Evolutionary conservation across 2,888 invertebrate genomes (phyloP).

Genomic region (Venustoraphidia nigricollis): DNA sequence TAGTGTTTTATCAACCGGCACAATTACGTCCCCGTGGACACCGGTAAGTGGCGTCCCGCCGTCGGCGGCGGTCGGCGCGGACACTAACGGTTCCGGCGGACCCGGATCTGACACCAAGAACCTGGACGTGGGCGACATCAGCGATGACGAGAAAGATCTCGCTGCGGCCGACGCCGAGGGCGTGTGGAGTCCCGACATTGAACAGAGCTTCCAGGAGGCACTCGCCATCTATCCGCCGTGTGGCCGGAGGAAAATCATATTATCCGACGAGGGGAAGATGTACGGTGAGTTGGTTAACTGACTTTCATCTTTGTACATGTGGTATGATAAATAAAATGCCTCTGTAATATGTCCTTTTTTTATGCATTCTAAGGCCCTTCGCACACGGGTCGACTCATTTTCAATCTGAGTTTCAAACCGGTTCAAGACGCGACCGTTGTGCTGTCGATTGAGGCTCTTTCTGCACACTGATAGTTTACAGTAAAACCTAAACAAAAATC

Average conservation of each 20-base stretch:
- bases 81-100: slow-evolving; percentile 77
- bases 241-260: slow-evolving; percentile 97
- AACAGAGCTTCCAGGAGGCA: slow-evolving; percentile 99
- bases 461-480: no score
- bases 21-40: slow-evolving; percentile 94
- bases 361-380: no score
- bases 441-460: no score
- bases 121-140: slow-evolving; percentile 84
- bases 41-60: slow-evolving; percentile 72
- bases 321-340: no score
- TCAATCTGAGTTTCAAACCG: no score
- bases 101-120: slow-evolving; percentile 81
- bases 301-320: no score
- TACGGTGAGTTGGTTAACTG: slow-evolving; percentile 74
- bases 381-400: no score
- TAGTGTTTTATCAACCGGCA: slow-evolving; percentile 68
- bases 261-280: slow-evolving; percentile 99
- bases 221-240: slow-evolving; percentile 99
- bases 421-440: no score
- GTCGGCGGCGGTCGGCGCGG: slow-evolving; percentile 33
- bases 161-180: slow-evolving; percentile 98
- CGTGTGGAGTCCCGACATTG: slow-evolving; percentile 99
- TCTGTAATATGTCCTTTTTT: no score
- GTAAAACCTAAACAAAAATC: no score
- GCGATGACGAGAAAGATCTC: slow-evolving; percentile 80